A percentile compares a stretch with the other conserved stretches of the same genome.
Evolutionary conservation across 1,140 invertebrate genomes (phyloP).

Genomic region (Plectrocnemia conspersa): DNA sequence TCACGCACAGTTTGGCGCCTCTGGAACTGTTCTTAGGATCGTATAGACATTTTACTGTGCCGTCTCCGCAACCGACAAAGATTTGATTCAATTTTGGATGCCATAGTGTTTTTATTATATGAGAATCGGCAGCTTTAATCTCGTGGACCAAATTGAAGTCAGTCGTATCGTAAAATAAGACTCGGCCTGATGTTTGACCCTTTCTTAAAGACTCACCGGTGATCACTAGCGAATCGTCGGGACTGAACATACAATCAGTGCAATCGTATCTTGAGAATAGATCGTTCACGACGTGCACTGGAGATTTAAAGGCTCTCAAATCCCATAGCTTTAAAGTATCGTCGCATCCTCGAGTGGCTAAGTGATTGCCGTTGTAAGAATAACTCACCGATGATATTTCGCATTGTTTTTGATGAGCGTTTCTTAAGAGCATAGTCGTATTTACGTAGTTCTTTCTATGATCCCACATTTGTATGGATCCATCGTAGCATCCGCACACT

Average conservation of each 20-base stretch:
- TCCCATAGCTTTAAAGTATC: constrained; percentile 96
- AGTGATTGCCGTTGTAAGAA: constrained; percentile 77
- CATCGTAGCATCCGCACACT: constrained; percentile 89
- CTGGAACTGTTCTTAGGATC: constrained; percentile 80
- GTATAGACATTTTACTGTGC: constrained; percentile 85
- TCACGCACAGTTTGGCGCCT: constrained; percentile 87
- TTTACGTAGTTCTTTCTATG: constrained; percentile 79
- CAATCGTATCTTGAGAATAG: constrained; percentile 85
- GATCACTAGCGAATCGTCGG: constrained; percentile 83
- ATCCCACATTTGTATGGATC: constrained; percentile 98
- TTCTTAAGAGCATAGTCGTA: constrained; percentile 69
- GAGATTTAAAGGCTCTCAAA: constrained; percentile 74
- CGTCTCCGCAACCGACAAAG: constrained; percentile 89
- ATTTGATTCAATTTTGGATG: constrained; percentile 97
- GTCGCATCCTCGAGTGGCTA: constrained; percentile 84
- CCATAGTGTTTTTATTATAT: constrained; percentile 88
- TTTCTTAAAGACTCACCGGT: constrained; percentile 82
- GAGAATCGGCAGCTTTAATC: constrained; percentile 71
- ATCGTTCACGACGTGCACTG: constrained; percentile 62
- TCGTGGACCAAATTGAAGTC: constrained; percentile 72
- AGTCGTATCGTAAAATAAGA: constrained; percentile 78
- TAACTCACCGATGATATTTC: constrained; percentile 84
- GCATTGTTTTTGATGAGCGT: constrained; percentile 74
- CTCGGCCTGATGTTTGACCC: constrained; percentile 63
- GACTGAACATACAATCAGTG: constrained; percentile 92